Evolutionary conservation across 2,888 invertebrate genomes (phyloP).

Genomic region (Leptogaster cylindrica): DNA sequence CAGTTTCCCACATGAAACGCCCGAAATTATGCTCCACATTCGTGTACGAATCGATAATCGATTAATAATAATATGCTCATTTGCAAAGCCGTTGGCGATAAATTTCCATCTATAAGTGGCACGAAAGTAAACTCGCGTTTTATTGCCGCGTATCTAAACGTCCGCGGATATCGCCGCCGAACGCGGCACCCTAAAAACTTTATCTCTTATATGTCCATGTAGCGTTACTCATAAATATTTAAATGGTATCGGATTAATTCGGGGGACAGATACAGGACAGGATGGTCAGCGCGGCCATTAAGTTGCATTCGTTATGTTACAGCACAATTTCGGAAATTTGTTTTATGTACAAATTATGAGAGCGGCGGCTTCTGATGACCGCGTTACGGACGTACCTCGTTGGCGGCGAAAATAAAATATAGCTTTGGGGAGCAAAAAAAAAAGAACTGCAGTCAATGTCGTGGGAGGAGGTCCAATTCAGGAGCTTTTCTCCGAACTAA

Average conservation of each 20-base stretch:
- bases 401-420: slow-evolving; percentile 5
- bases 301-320: slow-evolving; percentile 15
- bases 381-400: neutral
- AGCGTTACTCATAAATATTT: slow-evolving; percentile 45
- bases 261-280: slow-evolving; percentile 12
- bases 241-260: slow-evolving; percentile 44
- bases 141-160: neutral
- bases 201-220: slow-evolving; percentile 23
- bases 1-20: slow-evolving; percentile 1
- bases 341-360: slow-evolving; percentile 29
- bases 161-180: neutral
- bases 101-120: slow-evolving; percentile 38
- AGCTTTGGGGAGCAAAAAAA: too few relatives aligned
- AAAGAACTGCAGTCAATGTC: slow-evolving; percentile 9
- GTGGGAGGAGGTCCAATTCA: slow-evolving; percentile 26
- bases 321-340: slow-evolving; percentile 26
- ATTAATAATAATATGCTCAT: slow-evolving; percentile 32
- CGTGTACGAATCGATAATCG: slow-evolving; percentile 20
- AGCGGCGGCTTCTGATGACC: slow-evolving; percentile 17
- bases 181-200: slow-evolving; percentile 28
- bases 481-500: slow-evolving; percentile 19
- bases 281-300: slow-evolving; percentile 4
- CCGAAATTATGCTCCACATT: slow-evolving; percentile 32
- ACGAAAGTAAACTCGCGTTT: slow-evolving; percentile 14
- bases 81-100: slow-evolving; percentile 25